Conservation (phyloP, 2,888 invertebrate genomes). For the Vanessa cardui region DNA sequence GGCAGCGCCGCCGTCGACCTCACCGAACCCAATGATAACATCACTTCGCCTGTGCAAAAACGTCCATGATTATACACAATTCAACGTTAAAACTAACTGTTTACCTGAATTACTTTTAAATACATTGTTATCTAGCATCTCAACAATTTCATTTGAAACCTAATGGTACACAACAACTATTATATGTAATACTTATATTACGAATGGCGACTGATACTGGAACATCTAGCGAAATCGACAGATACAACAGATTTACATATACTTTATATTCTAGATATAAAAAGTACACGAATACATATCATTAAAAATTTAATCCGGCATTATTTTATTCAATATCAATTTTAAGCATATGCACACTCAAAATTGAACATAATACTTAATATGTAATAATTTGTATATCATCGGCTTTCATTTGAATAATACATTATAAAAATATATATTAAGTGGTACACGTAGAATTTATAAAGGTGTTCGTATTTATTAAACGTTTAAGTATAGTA, state of each 20-base stretch:
- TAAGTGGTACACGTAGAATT: neutral
- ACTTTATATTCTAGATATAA: neutral
- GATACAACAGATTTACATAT: neutral
- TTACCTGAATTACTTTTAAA: neutral
- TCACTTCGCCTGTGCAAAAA: slow-evolving; percentile 3
- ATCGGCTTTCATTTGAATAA: neutral
- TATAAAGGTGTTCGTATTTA: neutral
- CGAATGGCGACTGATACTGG: neutral
- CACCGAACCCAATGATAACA: neutral
- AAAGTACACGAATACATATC: slow-evolving; percentile 9
- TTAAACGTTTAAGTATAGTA: neutral
- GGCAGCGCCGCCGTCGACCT: neutral
- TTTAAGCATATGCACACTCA: neutral
- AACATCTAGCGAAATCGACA: slow-evolving; percentile 8
- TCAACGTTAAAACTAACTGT: neutral
- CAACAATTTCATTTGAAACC: slow-evolving; percentile 5
- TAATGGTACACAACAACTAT: slow-evolving; percentile 10
- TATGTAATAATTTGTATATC: neutral
- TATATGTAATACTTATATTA: slow-evolving; percentile 1
- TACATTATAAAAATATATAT: slow-evolving; percentile 5
- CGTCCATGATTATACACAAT: neutral
- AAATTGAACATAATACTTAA: slow-evolving; percentile 5
- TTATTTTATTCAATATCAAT: neutral
- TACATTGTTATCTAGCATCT: neutral
- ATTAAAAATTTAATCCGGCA: neutral